Evolutionary conservation across 2,797 vertebrate genomes (phyloP), one percentile per base, ranked within the genome.

Genomic region (Pipistrellus kuhlii): DNA sequence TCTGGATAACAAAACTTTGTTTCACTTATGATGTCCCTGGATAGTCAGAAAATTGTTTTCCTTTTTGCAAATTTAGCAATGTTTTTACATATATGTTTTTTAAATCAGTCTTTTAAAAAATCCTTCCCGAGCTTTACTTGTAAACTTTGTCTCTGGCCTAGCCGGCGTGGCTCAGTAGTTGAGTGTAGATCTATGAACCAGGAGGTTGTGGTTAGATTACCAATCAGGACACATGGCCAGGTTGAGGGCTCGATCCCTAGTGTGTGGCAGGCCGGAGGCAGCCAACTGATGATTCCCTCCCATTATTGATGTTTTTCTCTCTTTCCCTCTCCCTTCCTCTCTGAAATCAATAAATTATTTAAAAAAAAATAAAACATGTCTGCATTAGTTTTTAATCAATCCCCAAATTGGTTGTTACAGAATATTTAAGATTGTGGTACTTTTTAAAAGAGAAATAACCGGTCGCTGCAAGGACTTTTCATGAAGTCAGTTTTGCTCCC

Each of bases 31-130:
- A 35, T 81, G 1, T 69, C 86, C 32, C 64, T 72, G 15, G 35
- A 72, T 62, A 48, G 62, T 85, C 30, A 94, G 85, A 92, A 94
- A 57, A 35, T 7, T 53, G 27, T 83, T 53, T 80, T 88, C 41
- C 7, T 77, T 82, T 72, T 90, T 78, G 23, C 57, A 85, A 89
- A 94, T 68, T 82, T 23, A 81, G 21, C 21, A 44, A 83, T 75
- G 21, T 82, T 64, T 90, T 57, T 93, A 8, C 41, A 51, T 5
- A 32, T 66, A 21, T 66, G 27, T 38, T 64, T 85, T 95, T 13
- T 88, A 69, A 82, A 27, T 35, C 17, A 55, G 46, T 77, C 68
- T 90, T 94, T 23, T 25, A 90, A 83, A 66, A 91, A 55, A 82
- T 6, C 44, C 2, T 53, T 72, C 13, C 62, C 48, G 77, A 38